Evolutionary conservation across 2,113 vertebrate genomes (phyloP).

Genomic region (Trinectes maculatus): DNA sequence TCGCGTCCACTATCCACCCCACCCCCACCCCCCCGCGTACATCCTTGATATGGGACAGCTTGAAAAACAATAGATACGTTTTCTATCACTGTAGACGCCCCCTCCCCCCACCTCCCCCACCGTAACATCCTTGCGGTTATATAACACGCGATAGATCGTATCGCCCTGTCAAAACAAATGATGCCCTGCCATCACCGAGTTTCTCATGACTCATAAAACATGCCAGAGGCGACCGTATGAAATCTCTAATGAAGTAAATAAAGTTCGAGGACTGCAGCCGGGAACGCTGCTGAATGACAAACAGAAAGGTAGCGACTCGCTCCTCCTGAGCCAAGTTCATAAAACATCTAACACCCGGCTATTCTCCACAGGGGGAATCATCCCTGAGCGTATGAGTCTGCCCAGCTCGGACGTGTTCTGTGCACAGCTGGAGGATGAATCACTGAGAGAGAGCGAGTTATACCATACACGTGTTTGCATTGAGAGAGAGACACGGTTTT

Average conservation of each 20-base stretch:
- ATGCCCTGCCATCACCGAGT: background rate
- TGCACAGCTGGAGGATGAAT: conserved; percentile 73
- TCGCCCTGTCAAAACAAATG: conserved; percentile 16
- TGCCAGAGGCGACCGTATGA: background rate
- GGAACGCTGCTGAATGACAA: background rate
- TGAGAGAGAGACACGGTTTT: conserved; percentile 11
- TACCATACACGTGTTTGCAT: too few relatives aligned
- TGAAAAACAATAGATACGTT: conserved; percentile 54
- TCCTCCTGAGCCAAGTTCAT: conserved; percentile 58
- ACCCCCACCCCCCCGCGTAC: conserved; percentile 30
- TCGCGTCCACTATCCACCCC: background rate
- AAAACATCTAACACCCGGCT: conserved; percentile 66
- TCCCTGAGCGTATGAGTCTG: conserved; percentile 53
- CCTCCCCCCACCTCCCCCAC: too few relatives aligned
- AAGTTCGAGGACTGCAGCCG: background rate
- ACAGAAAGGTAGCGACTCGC: background rate
- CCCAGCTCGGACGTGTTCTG: conserved; percentile 53
- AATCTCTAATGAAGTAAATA: background rate
- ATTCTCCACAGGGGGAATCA: conserved; percentile 57
- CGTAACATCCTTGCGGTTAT: conserved; percentile 23
- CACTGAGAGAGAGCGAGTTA: conserved; percentile 44
- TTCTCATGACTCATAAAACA: background rate
- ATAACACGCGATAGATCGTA: conserved; percentile 1
- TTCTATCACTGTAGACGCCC: background rate
- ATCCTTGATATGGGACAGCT: conserved; percentile 42